Base-by-base conservation (phyloP, 1,140 invertebrate species). In the Pseudomyrmex sp. region DNA sequence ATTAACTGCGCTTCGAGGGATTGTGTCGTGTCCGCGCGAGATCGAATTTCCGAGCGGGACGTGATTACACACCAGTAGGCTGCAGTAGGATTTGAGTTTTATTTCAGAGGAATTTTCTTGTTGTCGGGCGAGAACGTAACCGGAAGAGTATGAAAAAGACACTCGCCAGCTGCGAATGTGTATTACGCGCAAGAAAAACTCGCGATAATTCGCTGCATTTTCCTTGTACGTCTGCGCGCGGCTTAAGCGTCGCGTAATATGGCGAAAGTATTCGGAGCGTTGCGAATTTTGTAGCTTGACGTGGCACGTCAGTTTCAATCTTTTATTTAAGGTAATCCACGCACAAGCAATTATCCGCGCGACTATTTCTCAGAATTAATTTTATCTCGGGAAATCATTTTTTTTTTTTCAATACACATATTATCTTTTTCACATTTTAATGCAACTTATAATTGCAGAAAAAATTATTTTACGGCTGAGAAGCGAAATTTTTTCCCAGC, bases 91-190 rank as follows among this genome's bases (percentile, higher is more conserved):
- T 50, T 44, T 35, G 5, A 8, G 12, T 75, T 62, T 44, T 56
- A 70, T 56, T 74, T 58, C 4, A 10, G 5, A n/a, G 13, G 48
- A 46, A n/a, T 56, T 69, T 79, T 58, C 15, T 56, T 48, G 54
- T n/a, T 9, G 12, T 35, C 35, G 35, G 2, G 20, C n/a, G 0
- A 26, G 18, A 69, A 69, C 35, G 20, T 79, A 70, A 46, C 44
- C 76, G 44, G 65, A 70, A 58, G 15, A 9, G 20, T 65, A 2
- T 77, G 3, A 70, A 70, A 69, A 58, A 58, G 66, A 66, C 48
- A 18, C 15, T 58, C 54, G 59, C 23, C 73, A 79, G 52, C 65
- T 70, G 65, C 52, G 13, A 79, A 54, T 70, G 23, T 2, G 62
- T 77, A 65, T 62, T 35, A n/a, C 15, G 18, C 68, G 1, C 15